phyloP scores from a whole-genome alignment of 2,113 vertebrate genomes.

The Eonycteris spelaea region DNA sequence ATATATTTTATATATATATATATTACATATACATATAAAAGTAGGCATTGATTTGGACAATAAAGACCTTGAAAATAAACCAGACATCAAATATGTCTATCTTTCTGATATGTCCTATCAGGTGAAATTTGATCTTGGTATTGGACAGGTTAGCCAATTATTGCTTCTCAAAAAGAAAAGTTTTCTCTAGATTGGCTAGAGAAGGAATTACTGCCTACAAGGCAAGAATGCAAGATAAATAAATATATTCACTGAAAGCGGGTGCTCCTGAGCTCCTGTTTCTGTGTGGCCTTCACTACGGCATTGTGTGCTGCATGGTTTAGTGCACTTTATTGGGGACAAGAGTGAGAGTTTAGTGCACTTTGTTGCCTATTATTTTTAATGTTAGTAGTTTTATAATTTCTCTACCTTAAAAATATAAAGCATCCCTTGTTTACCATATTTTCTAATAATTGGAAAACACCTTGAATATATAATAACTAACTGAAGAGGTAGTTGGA shows the following conservation, averaged over 20 bases:
- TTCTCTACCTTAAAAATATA: background rate
- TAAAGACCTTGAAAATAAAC: background rate
- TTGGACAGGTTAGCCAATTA: background rate
- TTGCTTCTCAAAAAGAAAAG: background rate
- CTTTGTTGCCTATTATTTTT: background rate
- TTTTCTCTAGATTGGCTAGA: background rate
- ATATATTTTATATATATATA: background rate
- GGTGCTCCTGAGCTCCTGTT: background rate
- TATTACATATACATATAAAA: background rate
- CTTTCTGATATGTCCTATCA: background rate
- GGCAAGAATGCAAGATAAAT: background rate
- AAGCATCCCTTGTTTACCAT: background rate
- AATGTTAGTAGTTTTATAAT: background rate
- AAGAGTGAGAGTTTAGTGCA: background rate
- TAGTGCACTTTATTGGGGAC: background rate
- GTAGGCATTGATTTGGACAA: background rate
- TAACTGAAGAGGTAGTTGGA: background rate
- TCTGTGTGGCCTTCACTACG: background rate
- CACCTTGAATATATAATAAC: background rate
- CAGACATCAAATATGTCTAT: background rate
- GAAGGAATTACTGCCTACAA: background rate
- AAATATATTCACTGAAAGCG: background rate
- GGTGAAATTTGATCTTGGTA: background rate
- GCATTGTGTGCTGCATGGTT: fast-evolving
- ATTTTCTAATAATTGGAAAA: background rate